These are phyloP conservation scores for Papilio dardanus DNA, from an alignment of 1,140 invertebrate species.

Conservation along the genomic window DNA sequence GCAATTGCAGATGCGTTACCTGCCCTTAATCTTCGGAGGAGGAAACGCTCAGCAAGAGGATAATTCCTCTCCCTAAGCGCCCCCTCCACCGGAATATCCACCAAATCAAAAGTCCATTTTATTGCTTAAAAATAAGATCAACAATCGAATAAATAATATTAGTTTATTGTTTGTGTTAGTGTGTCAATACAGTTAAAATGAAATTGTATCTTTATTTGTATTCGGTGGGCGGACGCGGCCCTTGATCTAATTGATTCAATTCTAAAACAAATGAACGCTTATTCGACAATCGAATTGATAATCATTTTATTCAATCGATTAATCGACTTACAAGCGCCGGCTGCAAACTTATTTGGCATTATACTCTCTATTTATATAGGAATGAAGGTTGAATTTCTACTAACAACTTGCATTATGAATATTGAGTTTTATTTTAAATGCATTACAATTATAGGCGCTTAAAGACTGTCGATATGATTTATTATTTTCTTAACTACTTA, in stretches of 20 bases:
- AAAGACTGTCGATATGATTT: neutral
- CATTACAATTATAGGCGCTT: neutral
- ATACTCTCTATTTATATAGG: neutral
- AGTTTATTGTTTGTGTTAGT: neutral
- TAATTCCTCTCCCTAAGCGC: too few relatives aligned
- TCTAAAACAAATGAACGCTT: conserved; percentile 35
- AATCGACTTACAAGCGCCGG: neutral
- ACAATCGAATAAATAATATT: neutral
- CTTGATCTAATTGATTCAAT: conserved; percentile 42
- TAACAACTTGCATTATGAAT: neutral
- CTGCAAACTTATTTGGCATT: neutral
- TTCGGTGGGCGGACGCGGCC: conserved; percentile 13
- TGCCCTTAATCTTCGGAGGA: too few relatives aligned
- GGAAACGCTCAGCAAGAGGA: too few relatives aligned
- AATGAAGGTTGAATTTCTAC: neutral
- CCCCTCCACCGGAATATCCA: too few relatives aligned
- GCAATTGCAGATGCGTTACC: too few relatives aligned
- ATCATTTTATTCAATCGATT: conserved; percentile 28
- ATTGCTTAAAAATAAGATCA: neutral
- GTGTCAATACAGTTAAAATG: conserved; percentile 11
- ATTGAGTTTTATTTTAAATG: neutral
- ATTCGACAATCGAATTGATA: conserved; percentile 35
- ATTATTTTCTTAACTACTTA: neutral
- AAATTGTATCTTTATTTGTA: conserved; percentile 21
- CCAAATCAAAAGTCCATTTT: neutral